Evolutionary conservation across 2,113 vertebrate genomes (phyloP).

Genomic region (Apodemus sylvaticus): DNA sequence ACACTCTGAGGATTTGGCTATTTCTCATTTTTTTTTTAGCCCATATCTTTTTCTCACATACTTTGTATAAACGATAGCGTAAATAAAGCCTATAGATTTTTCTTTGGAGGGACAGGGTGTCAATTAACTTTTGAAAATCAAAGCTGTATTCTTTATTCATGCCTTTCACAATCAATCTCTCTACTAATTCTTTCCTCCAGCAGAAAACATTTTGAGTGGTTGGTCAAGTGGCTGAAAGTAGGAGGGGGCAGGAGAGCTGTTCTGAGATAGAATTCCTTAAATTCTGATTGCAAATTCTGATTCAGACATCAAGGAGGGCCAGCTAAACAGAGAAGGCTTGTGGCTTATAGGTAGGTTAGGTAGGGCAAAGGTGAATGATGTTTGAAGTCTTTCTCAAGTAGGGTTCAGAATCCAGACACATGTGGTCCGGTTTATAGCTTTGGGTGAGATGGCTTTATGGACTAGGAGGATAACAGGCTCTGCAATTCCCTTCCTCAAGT

Average conservation of each 20-base stretch:
- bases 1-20: not conserved
- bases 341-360: not conserved
- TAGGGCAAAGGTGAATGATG: not conserved
- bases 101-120: not conserved
- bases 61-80: not conserved
- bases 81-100: not conserved
- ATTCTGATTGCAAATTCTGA: not conserved
- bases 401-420: not conserved
- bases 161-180: not conserved
- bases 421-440: not conserved
- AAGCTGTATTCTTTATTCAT: not conserved
- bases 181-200: not conserved
- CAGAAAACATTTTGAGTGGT: not conserved
- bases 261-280: not conserved
- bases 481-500: not conserved
- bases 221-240: not conserved
- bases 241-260: not conserved
- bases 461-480: not conserved
- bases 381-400: not conserved
- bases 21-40: not conserved
- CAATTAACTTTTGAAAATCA: not conserved
- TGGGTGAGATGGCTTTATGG: not conserved
- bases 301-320: not conserved
- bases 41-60: not conserved
- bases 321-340: not conserved